Percentiles rank a stretch among this genome's conserved stretches.
These are phyloP conservation scores for Drosophila santomea DNA, from an alignment of 1,140 invertebrate genomes.

Conservation along the genomic window DNA sequence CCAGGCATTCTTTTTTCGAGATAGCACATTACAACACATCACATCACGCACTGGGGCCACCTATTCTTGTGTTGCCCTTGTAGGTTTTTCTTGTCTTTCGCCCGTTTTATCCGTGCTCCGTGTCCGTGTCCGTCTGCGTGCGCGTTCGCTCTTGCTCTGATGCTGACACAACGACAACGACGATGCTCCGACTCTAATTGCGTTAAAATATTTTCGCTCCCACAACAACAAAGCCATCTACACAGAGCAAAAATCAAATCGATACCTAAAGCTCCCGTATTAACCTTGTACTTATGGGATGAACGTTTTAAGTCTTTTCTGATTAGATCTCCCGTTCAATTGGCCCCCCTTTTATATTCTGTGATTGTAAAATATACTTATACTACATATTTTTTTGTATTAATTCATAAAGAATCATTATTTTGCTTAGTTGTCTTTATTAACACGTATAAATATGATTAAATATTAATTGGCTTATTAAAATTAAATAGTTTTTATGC, in stretches of 20 bases:
- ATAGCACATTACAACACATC: constrained; percentile 16
- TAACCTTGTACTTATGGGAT: too few species aligned
- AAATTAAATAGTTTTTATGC: too few species aligned
- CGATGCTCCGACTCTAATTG: constrained; percentile 73
- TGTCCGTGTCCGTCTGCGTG: constrained; percentile 73
- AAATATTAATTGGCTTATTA: too few species aligned
- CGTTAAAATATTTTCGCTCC: constrained; percentile 81
- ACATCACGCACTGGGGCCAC: constrained; percentile 17
- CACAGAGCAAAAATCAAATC: not conserved
- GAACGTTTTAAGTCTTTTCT: too few species aligned
- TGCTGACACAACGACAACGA: constrained; percentile 43
- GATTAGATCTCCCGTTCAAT: too few species aligned
- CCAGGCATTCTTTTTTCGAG: constrained; percentile 38
- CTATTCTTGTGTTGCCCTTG: constrained; percentile 24
- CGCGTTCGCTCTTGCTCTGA: constrained; percentile 78
- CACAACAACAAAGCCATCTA: constrained; percentile 62
- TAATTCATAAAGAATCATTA: too few species aligned
- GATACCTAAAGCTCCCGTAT: too few species aligned
- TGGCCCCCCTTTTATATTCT: too few species aligned
- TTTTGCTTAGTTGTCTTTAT: too few species aligned
- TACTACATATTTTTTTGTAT: too few species aligned
- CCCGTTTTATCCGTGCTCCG: constrained; percentile 66
- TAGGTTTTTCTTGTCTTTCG: constrained; percentile 27
- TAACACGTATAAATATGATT: too few species aligned
- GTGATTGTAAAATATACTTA: too few species aligned